Evolutionary conservation across 1,140 invertebrate species (phyloP).

Genomic region (Drosophila punjabiensis): DNA sequence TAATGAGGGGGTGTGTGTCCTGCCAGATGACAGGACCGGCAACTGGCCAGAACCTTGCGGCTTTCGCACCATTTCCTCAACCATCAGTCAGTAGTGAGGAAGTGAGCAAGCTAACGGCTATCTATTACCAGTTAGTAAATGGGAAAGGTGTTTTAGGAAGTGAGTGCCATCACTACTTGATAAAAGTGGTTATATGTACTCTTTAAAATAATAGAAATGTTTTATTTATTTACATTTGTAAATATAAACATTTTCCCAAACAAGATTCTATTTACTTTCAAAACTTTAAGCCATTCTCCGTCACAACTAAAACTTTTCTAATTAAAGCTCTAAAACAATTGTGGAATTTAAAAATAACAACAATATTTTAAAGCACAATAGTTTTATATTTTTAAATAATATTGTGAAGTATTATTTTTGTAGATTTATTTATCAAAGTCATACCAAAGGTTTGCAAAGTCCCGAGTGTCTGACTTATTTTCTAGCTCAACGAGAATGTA

Average conservation of each 20-base stretch:
- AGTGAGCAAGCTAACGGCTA: background rate
- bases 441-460: too few relatives aligned
- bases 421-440: background rate
- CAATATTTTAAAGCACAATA: too few relatives aligned
- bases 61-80: slow-evolving; percentile 8
- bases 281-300: background rate
- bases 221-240: background rate
- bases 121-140: background rate
- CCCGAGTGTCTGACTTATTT: background rate
- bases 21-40: slow-evolving; percentile 3
- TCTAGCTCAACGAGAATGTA: background rate
- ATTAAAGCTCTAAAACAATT: background rate
- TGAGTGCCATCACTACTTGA: background rate
- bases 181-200: background rate
- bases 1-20: slow-evolving; percentile 35
- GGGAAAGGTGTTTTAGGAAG: background rate
- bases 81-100: background rate
- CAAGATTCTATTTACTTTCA: background rate
- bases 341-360: background rate
- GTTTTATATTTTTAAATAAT: background rate
- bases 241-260: background rate
- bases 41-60: slow-evolving; percentile 28
- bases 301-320: background rate
- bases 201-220: background rate
- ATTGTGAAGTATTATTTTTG: background rate